Evolutionary conservation across 2,113 vertebrate genomes (phyloP).

Genomic region (Lepus timidus): DNA sequence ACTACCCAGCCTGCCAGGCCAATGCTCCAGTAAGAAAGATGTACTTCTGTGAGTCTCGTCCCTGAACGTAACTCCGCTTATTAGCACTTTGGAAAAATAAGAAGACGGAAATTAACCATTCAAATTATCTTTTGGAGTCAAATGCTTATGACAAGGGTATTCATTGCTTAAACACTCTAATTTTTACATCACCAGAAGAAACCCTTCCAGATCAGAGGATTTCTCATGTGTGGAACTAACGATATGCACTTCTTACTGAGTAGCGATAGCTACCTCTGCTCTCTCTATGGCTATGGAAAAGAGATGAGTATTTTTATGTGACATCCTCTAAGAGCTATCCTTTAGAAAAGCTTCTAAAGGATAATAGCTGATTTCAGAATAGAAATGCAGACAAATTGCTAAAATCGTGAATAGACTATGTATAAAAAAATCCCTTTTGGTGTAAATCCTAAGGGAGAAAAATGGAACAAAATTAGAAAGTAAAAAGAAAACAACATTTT

Average conservation of each 20-base stretch:
- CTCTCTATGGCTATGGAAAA: slow-evolving; percentile 53
- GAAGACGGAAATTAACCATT: slow-evolving; percentile 65
- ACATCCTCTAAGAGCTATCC: neutral
- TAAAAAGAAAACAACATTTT: neutral
- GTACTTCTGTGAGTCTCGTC: slow-evolving; percentile 34
- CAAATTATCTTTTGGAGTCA: slow-evolving; percentile 45
- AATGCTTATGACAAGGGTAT: slow-evolving; percentile 69
- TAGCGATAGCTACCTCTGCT: slow-evolving; percentile 62
- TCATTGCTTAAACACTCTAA: slow-evolving; percentile 74
- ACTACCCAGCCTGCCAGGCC: slow-evolving; percentile 51
- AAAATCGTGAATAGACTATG: slow-evolving; percentile 60
- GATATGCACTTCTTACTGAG: slow-evolving; percentile 62
- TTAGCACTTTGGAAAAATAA: slow-evolving; percentile 58
- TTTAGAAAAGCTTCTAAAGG: slow-evolving; percentile 65
- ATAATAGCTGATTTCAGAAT: slow-evolving; percentile 64
- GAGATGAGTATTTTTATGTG: slow-evolving; percentile 37
- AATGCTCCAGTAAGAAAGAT: slow-evolving; percentile 39
- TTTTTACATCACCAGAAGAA: slow-evolving; percentile 75
- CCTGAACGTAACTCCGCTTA: slow-evolving; percentile 29
- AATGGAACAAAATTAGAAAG: slow-evolving; percentile 67
- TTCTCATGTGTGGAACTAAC: slow-evolving; percentile 66
- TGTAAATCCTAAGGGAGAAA: slow-evolving; percentile 54
- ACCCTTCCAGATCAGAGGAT: slow-evolving; percentile 61
- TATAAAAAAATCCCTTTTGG: slow-evolving; percentile 66
- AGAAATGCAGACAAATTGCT: slow-evolving; percentile 68